Percentiles rank a stretch among this genome's conserved stretches.
These are phyloP conservation scores for Thamnaconus septentrionalis DNA, from an alignment of 2,113 vertebrate genomes.

Conservation along the genomic window DNA sequence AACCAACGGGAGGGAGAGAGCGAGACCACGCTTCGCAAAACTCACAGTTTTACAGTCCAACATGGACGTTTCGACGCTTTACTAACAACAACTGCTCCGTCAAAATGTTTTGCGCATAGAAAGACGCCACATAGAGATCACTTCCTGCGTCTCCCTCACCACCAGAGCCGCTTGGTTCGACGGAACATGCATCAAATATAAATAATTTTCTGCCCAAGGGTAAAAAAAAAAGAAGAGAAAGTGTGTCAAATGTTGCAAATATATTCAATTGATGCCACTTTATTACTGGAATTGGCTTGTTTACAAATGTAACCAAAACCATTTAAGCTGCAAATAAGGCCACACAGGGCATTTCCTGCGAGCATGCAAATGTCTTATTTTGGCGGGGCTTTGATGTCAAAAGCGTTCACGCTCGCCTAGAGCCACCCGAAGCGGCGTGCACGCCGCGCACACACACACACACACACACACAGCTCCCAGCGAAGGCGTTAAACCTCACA, in stretches of 20 bases:
- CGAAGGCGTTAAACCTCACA: slow-evolving; percentile 10
- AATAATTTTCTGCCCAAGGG: too few relatives aligned
- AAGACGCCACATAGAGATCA: too few relatives aligned
- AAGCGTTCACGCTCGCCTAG: slow-evolving; percentile 52
- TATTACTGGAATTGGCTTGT: slow-evolving; percentile 57
- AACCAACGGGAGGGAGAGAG: too few relatives aligned
- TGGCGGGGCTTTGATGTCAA: slow-evolving; percentile 60
- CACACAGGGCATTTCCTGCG: slow-evolving; percentile 34
- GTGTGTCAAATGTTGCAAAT: not conserved
- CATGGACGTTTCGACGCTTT: too few relatives aligned
- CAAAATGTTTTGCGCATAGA: too few relatives aligned
- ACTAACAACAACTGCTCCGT: too few relatives aligned
- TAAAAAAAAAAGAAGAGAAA: too few relatives aligned
- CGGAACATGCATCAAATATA: too few relatives aligned
- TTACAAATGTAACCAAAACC: slow-evolving; percentile 56
- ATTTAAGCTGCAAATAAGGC: slow-evolving; percentile 59
- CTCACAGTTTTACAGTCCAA: too few relatives aligned
- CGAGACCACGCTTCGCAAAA: too few relatives aligned
- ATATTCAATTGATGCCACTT: slow-evolving; percentile 35
- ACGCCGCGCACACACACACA: not conserved
- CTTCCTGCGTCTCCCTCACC: too few relatives aligned
- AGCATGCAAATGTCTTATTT: slow-evolving; percentile 55
- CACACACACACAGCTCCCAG: not conserved
- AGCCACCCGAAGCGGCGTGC: slow-evolving; percentile 17
- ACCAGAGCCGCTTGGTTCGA: too few relatives aligned